Conservation (phyloP, 2,113 vertebrate species). For the Pithys albifrons region DNA sequence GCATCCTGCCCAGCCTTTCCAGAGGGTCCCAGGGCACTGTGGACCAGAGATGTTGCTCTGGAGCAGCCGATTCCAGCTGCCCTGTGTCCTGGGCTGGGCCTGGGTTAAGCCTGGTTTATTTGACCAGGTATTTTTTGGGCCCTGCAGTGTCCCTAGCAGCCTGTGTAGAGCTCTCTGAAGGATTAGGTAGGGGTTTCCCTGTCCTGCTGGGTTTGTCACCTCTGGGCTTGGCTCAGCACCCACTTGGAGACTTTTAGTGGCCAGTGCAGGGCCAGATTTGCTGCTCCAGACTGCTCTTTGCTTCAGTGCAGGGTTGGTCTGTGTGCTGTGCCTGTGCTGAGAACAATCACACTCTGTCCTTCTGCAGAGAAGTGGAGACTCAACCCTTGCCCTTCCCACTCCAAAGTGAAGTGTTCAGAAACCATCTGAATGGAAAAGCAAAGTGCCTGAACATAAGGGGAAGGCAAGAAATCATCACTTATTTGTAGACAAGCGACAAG, state of each 20-base stretch:
- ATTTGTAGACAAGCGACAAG: constrained; percentile 7
- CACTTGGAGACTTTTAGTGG: background rate
- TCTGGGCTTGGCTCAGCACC: background rate
- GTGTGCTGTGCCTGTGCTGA: background rate
- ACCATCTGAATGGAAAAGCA: background rate
- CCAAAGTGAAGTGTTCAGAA: background rate
- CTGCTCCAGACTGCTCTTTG: background rate
- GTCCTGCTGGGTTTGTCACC: background rate
- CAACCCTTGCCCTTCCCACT: background rate
- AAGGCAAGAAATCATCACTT: constrained; percentile 33
- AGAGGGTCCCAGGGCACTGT: fast-evolving
- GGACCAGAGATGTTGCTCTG: fast-evolving
- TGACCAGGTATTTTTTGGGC: background rate
- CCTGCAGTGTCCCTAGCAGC: background rate
- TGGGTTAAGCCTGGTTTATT: background rate
- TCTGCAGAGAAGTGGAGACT: background rate
- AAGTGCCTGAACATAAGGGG: background rate
- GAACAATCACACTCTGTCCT: background rate
- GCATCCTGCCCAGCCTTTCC: background rate
- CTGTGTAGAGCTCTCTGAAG: background rate
- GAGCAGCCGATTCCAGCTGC: fast-evolving
- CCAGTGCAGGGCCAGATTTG: fast-evolving
- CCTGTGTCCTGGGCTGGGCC: background rate
- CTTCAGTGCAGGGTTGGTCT: fast-evolving
- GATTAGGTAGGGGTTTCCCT: fast-evolving